Base-by-base conservation (phyloP, 2,888 invertebrate species). In the Imbricaverruca yamaguchii region DNA sequence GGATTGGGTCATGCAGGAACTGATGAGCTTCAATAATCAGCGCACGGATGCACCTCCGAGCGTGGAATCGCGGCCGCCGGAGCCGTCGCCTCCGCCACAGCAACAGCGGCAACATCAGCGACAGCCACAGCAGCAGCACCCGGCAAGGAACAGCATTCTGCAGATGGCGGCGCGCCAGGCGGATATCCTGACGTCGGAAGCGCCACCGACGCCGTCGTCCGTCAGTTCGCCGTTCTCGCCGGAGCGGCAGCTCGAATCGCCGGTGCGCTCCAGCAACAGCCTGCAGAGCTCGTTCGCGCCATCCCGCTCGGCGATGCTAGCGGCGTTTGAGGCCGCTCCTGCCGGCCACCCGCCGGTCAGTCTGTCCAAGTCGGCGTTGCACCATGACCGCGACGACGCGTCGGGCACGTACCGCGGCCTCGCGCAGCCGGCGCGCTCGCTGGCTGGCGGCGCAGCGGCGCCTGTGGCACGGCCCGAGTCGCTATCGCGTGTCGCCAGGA, bases 1-100 rank as follows among this genome's bases (percentile, higher is more conserved):
- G 85, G 83, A 83, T 25, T 85, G 87, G 23, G 87, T 87, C 39
- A 84, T 88, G 80, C 86, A 87, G 82, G 87, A 87, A 81, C 82
- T 85, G 12, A 82, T 83, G 80, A 74, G 74, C 74, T 74, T 74
- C 55, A 74, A 74, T 55, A 69, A 69, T 39, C 74, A 74, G 74
- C 74, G 53, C 21, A 74, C 53, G 74, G 74, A 74, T 7, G 10
- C 74, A 10, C n/a, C 65, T n/a, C 65, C 65, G 18, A 65, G 23
- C 23, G 65, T 23, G 23, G 65, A 65, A 10, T 65, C 65, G 10
- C 65, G 65, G 7, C 10, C 65, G 23, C n/a, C 65, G 23, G n/a
- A 23, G 1, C 10, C 65, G 23, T n/a, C 65, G 23, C 65, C 18
- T 18, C 18, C 15, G 65, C 23, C 25, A 23, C 3, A 21, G 39